Evolutionary conservation across 2,888 invertebrate genomes (phyloP).

Genomic region (Cepaea hortensis): DNA sequence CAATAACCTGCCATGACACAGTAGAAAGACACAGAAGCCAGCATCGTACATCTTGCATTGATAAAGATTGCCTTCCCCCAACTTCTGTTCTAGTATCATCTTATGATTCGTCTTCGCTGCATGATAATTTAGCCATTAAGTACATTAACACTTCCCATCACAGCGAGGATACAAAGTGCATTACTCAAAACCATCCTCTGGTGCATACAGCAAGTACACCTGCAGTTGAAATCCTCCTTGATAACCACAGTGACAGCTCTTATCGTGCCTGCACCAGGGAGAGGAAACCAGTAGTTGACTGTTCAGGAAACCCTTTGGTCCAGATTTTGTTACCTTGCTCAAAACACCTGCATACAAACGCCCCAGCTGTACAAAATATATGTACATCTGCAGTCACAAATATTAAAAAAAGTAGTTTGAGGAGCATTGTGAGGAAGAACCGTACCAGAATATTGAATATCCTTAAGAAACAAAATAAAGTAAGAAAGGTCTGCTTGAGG

Average conservation of each 20-base stretch:
- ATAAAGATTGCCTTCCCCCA: not conserved
- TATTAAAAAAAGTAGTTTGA: conserved; percentile 1
- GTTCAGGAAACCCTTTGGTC: conserved; percentile 13
- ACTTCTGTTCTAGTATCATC: no score
- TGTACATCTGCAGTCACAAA: not conserved
- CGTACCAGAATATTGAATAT: conserved; percentile 16
- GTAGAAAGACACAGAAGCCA: not conserved
- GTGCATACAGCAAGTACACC: no score
- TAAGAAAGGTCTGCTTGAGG: not conserved
- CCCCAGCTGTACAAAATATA: not conserved
- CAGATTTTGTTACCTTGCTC: conserved; percentile 38
- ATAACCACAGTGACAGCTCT: not conserved
- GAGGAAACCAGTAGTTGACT: conserved; percentile 7
- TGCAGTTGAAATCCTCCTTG: no score
- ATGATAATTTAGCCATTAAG: not conserved
- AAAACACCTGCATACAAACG: not conserved
- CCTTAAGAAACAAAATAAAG: conserved; percentile 4
- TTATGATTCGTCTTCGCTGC: not conserved
- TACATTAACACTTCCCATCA: not conserved
- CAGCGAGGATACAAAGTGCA: not conserved
- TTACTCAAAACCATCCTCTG: not conserved
- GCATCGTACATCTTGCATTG: not conserved
- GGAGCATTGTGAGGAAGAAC: not conserved
- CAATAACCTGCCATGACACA: not conserved
- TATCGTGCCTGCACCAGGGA: conserved; percentile 8